Percentiles rank a stretch among this genome's conserved stretches.
Evolutionary conservation across 2,797 vertebrate genomes (phyloP).

Genomic region (Pseudochaenichthys georgianus): DNA sequence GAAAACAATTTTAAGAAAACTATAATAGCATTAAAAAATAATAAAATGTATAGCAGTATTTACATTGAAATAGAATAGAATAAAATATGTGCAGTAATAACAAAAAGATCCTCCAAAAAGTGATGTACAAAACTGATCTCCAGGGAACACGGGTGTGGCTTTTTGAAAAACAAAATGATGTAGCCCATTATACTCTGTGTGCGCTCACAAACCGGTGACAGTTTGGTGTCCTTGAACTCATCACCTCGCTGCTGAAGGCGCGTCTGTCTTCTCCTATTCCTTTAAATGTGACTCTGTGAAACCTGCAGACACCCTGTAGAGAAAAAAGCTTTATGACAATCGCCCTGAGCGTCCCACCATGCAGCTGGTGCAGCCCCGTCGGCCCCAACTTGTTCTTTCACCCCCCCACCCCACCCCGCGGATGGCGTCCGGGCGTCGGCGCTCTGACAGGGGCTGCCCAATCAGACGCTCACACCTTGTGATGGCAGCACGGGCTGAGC

Average conservation of each 20-base stretch:
- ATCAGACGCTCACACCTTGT: slow-evolving; percentile 58
- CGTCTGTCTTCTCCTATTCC: slow-evolving; percentile 50
- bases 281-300: slow-evolving; percentile 44
- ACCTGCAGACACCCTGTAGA: slow-evolving; percentile 53
- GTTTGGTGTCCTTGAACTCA: slow-evolving; percentile 15
- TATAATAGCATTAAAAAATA: no score
- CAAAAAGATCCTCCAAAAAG: background rate
- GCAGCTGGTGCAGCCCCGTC: slow-evolving; percentile 59
- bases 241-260: slow-evolving; percentile 20
- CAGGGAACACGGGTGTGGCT: background rate
- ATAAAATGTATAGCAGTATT: no score
- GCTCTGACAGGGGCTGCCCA: slow-evolving; percentile 49
- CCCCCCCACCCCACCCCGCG: background rate
- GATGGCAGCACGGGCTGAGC: slow-evolving; percentile 58
- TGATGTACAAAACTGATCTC: background rate
- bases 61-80: no score
- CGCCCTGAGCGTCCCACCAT: slow-evolving; percentile 24
- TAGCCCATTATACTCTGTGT: background rate
- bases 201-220: background rate
- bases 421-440: slow-evolving; percentile 5
- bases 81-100: no score
- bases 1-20: no score
- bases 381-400: background rate
- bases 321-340: slow-evolving; percentile 27
- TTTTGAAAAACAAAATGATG: background rate